These are phyloP conservation scores for Lordiphosa stackelbergi DNA, from an alignment of 1,140 invertebrate genomes.

Conservation along the genomic window DNA sequence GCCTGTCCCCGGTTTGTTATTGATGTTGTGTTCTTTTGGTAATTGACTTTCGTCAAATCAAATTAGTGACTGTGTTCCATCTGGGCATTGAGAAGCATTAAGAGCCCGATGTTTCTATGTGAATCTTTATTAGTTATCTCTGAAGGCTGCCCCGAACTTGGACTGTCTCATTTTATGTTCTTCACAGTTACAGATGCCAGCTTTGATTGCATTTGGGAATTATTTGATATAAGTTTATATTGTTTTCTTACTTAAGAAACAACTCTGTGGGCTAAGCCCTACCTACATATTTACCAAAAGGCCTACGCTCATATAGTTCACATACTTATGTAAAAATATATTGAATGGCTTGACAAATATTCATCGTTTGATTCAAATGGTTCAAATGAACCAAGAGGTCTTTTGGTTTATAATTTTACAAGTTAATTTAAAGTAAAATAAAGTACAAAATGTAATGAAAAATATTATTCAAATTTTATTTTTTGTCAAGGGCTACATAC, in stretches of 20 bases:
- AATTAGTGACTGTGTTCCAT: conserved; percentile 45
- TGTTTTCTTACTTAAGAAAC: too few species aligned
- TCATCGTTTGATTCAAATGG: too few species aligned
- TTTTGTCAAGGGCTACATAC: too few species aligned
- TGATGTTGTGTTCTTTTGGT: conserved; percentile 24
- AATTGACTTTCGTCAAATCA: conserved; percentile 59
- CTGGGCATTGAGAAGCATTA: conserved; percentile 20
- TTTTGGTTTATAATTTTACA: too few species aligned
- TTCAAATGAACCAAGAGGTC: background rate
- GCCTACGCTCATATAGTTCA: too few species aligned
- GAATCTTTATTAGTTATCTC: conserved; percentile 45
- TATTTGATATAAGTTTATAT: conserved; percentile 3
- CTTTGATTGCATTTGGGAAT: conserved; percentile 23
- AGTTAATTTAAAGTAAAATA: too few species aligned
- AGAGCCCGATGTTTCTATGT: conserved; percentile 12
- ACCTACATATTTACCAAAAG: conserved; percentile 4
- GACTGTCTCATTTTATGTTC: conserved; percentile 38
- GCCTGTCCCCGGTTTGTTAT: background rate
- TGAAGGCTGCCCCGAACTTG: conserved; percentile 12
- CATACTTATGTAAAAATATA: too few species aligned
- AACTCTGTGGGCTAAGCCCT: conserved; percentile 22
- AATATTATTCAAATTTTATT: too few species aligned
- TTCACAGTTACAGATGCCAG: conserved; percentile 46
- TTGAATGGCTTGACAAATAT: too few species aligned
- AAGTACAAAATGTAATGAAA: too few species aligned